Evolutionary conservation across 2,113 vertebrate genomes (phyloP).

Genomic region (Pangasianodon gigas): DNA sequence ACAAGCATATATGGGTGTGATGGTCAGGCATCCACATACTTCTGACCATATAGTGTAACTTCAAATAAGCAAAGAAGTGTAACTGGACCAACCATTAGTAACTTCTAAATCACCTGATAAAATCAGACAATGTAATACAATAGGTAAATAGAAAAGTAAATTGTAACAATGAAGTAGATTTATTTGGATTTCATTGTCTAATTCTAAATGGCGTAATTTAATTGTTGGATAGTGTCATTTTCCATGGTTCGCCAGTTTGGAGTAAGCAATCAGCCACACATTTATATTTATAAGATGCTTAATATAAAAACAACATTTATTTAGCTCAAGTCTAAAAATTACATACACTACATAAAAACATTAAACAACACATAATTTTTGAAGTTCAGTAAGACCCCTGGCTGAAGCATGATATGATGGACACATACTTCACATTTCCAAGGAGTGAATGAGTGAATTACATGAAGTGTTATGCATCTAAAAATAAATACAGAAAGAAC

Average conservation of each 20-base stretch:
- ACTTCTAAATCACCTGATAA: background rate
- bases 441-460: background rate
- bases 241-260: background rate
- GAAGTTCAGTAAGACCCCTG: background rate
- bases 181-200: too few relatives aligned
- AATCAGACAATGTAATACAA: background rate
- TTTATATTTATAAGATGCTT: too few relatives aligned
- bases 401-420: background rate
- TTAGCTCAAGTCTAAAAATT: too few relatives aligned
- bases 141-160: too few relatives aligned
- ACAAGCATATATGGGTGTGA: background rate
- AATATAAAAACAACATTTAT: too few relatives aligned
- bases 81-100: background rate
- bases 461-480: background rate
- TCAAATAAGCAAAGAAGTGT: background rate
- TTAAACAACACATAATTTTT: too few relatives aligned
- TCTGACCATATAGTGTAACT: background rate
- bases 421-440: background rate
- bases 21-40: too few relatives aligned
- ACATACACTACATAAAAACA: too few relatives aligned
- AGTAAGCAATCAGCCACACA: background rate
- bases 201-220: background rate
- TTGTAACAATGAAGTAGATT: too few relatives aligned
- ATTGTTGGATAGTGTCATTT: background rate
- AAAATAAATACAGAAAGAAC: background rate